Conservation (phyloP, 2,888 invertebrate genomes). For the Electrophaes corylata region DNA sequence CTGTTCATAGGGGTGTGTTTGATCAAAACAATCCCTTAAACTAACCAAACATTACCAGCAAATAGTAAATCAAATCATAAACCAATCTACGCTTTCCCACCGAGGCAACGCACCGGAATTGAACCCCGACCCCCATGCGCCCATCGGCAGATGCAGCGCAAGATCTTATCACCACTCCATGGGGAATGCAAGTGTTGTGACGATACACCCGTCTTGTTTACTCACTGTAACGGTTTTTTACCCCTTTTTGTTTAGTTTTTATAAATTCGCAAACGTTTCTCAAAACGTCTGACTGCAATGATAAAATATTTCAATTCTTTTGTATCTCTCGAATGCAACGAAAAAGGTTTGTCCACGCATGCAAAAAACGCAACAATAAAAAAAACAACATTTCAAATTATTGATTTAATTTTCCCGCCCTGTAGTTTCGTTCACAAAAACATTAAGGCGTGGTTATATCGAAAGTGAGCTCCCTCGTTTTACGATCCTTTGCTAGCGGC, state of each 20-base stretch:
- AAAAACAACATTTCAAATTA: constrained; percentile 18
- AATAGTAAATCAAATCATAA: constrained; percentile 70
- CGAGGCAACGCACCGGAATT: constrained; percentile 74
- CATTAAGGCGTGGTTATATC: constrained; percentile 70
- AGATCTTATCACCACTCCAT: constrained; percentile 76
- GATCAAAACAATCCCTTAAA: constrained; percentile 34
- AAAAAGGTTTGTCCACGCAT: background rate
- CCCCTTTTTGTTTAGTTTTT: constrained; percentile 49
- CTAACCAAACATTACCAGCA: constrained; percentile 44
- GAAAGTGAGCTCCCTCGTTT: constrained; percentile 66
- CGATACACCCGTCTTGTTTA: constrained; percentile 69
- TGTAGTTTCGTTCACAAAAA: constrained; percentile 57
- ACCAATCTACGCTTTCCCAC: constrained; percentile 76
- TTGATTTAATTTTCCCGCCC: constrained; percentile 45
- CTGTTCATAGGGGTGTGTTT: constrained; percentile 22
- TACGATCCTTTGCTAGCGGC: constrained; percentile 62
- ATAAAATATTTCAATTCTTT: background rate
- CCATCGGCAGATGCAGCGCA: constrained; percentile 73
- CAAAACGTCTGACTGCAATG: constrained; percentile 4
- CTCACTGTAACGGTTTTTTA: constrained; percentile 73
- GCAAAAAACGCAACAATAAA: constrained; percentile 1
- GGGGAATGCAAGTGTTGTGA: constrained; percentile 73
- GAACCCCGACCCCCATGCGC: constrained; percentile 66
- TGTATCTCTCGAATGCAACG: background rate
- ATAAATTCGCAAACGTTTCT: constrained; percentile 30